These are phyloP conservation scores for Caenorhabditis parvicauda DNA, from an alignment of 2,888 invertebrate species.

Conservation along the genomic window DNA sequence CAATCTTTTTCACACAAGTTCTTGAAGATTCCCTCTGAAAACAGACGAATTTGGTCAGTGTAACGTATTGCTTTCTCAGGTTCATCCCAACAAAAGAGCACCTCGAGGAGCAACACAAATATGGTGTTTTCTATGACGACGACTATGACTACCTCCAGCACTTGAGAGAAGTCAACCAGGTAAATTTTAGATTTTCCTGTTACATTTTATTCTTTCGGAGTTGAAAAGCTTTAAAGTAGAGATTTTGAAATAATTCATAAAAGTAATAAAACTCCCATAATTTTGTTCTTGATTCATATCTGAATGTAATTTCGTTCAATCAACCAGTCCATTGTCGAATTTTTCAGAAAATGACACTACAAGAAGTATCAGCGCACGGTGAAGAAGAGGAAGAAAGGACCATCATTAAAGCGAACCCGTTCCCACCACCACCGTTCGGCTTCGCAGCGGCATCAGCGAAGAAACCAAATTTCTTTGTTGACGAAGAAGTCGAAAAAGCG, in stretches of 20 bases:
- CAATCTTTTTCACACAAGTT: not conserved
- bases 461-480: slow-evolving; percentile 60
- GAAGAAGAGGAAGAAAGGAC: slow-evolving; percentile 31
- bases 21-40: too few relatives aligned
- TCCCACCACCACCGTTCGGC: slow-evolving; percentile 16
- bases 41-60: not conserved
- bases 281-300: not conserved
- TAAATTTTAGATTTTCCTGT: slow-evolving; percentile 1
- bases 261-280: too few relatives aligned
- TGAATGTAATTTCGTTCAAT: too few relatives aligned
- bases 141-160: slow-evolving; percentile 93
- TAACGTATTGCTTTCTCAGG: not conserved
- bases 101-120: slow-evolving; percentile 72
- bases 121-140: slow-evolving; percentile 88
- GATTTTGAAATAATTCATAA: too few relatives aligned
- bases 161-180: slow-evolving; percentile 68
- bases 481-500: not conserved
- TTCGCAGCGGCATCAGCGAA: slow-evolving; percentile 10
- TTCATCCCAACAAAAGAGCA: slow-evolving; percentile 37
- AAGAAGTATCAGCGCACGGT: slow-evolving; percentile 9
- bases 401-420: slow-evolving; percentile 8
- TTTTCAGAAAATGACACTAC: slow-evolving; percentile 27
- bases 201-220: not conserved
- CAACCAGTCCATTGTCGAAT: too few relatives aligned
- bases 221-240: not conserved